phyloP scores from a whole-genome alignment of 2,113 vertebrate genomes.

The Pygoscelis antarcticus region DNA sequence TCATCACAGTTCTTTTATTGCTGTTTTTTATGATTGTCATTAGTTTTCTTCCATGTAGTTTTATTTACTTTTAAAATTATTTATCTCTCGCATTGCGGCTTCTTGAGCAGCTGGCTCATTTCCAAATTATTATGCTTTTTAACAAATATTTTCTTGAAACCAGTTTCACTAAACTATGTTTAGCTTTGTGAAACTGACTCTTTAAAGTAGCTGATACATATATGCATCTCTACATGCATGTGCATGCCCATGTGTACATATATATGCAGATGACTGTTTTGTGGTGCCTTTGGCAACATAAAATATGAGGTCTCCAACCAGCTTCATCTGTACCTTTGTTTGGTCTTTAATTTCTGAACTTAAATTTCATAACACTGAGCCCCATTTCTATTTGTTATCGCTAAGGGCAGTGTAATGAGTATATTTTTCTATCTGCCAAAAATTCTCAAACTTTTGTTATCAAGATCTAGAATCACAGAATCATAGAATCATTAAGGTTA shows the following conservation, averaged over 20 bases:
- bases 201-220: not conserved
- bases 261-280: not conserved
- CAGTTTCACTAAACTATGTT: not conserved
- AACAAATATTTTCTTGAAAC: not conserved
- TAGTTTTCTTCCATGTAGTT: not conserved
- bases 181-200: not conserved
- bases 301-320: not conserved
- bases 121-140: not conserved
- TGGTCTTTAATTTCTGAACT: not conserved
- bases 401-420: not conserved
- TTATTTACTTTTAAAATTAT: not conserved
- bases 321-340: not conserved
- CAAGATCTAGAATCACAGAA: not conserved
- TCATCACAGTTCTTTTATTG: not conserved
- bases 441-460: not conserved
- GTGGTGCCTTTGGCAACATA: not conserved
- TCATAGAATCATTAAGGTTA: too few relatives aligned
- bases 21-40: not conserved
- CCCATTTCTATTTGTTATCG: not conserved
- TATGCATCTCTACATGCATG: not conserved
- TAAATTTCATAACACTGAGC: not conserved
- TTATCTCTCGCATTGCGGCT: not conserved
- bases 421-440: not conserved
- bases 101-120: not conserved
- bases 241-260: not conserved